phyloP scores from a whole-genome alignment of 1,140 invertebrate genomes.

The Hermetia illucens region DNA sequence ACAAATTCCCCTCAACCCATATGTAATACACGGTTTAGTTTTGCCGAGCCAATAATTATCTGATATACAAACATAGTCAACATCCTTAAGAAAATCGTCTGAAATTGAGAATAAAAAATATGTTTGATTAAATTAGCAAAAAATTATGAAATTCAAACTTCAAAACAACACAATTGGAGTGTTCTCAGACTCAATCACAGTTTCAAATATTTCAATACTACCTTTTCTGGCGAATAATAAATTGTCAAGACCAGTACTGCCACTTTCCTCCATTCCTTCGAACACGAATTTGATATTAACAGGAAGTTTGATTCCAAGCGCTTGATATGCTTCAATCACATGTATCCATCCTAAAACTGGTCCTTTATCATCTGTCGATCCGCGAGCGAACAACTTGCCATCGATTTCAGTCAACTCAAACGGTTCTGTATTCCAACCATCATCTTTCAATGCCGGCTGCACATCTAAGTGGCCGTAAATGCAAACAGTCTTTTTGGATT shows the following conservation, averaged over 20 bases:
- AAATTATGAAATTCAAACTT: no score
- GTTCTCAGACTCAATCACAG: background rate
- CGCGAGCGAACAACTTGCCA: conserved; percentile 85
- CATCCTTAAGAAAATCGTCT: conserved; percentile 60
- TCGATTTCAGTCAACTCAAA: conserved; percentile 79
- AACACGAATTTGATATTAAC: conserved; percentile 95
- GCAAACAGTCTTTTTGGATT: conserved; percentile 78
- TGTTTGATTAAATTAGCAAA: no score
- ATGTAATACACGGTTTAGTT: conserved; percentile 92
- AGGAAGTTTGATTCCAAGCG: conserved; percentile 54
- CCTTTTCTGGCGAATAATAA: conserved; percentile 60
- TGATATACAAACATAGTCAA: conserved; percentile 95
- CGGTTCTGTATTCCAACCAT: conserved; percentile 94
- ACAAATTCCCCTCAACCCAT: conserved; percentile 86
- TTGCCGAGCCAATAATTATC: conserved; percentile 99
- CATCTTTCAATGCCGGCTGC: conserved; percentile 78
- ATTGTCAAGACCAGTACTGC: conserved; percentile 88
- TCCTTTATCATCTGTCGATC: conserved; percentile 90
- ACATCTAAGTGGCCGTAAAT: conserved; percentile 98
- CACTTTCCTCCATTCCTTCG: conserved; percentile 98
- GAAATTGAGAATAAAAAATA: no score
- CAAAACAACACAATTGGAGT: no score
- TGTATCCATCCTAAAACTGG: conserved; percentile 88
- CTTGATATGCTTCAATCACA: conserved; percentile 79
- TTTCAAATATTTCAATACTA: conserved; percentile 10